Evolutionary conservation across 2,113 vertebrate species (phyloP).

Genomic region (Puffinus mauretanicus): DNA sequence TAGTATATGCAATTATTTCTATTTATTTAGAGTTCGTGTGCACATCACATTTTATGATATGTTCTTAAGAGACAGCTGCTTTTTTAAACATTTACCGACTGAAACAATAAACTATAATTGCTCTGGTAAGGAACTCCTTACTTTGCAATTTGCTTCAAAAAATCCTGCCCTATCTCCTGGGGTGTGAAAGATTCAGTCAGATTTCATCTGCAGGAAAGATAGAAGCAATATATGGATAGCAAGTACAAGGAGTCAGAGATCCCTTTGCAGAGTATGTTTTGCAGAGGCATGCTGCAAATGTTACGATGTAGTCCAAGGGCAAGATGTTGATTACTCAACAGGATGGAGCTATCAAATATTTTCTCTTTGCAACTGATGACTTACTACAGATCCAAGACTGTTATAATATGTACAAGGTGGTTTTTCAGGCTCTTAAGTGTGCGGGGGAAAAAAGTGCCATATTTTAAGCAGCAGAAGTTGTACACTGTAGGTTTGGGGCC

Average conservation of each 20-base stretch:
- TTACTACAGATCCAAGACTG: neutral
- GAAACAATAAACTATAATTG: constrained; percentile 30
- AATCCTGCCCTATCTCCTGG: neutral
- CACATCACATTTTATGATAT: neutral
- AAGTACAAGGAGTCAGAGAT: neutral
- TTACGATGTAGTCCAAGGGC: neutral
- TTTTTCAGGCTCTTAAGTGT: neutral
- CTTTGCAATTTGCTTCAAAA: neutral
- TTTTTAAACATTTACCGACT: constrained; percentile 31
- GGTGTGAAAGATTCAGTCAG: neutral
- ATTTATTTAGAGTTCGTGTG: constrained; percentile 25
- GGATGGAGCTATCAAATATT: neutral
- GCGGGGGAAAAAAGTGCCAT: accelerated
- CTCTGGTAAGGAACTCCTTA: neutral
- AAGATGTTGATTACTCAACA: neutral
- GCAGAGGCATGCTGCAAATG: neutral
- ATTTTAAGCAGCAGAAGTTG: neutral
- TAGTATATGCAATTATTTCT: constrained; percentile 6
- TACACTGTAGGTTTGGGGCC: neutral
- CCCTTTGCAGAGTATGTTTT: neutral
- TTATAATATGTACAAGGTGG: neutral
- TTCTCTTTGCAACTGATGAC: neutral
- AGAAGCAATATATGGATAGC: neutral
- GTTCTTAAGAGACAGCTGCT: neutral
- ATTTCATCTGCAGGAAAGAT: neutral